Conservation (phyloP, 2,113 vertebrate species). For the Psittacula cyanocephala region DNA sequence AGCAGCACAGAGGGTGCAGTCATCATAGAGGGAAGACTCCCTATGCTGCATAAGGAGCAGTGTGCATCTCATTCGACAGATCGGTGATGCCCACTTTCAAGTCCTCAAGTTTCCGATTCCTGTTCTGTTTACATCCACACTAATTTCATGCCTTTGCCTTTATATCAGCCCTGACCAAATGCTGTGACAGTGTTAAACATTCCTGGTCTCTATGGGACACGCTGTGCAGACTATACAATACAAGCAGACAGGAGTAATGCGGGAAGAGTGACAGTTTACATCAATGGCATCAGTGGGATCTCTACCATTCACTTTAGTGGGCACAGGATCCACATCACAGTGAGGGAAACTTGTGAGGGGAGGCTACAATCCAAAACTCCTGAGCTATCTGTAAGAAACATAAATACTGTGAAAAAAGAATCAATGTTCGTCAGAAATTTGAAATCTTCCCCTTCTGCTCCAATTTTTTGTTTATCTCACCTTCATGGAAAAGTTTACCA, state of each 20-base stretch:
- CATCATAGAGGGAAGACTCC: background rate
- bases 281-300: background rate
- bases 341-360: background rate
- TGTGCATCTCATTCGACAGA: background rate
- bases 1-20: background rate
- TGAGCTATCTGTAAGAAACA: accelerated
- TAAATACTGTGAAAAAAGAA: background rate
- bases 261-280: background rate
- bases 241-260: background rate
- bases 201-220: background rate
- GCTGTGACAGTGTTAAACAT: background rate
- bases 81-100: background rate
- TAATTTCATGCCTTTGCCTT: background rate
- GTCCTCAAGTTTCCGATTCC: background rate
- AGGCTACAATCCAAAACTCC: background rate
- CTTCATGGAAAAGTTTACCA: background rate
- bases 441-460: background rate
- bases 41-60: accelerated
- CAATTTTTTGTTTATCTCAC: background rate
- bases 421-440: background rate
- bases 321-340: background rate
- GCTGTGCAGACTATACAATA: background rate
- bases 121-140: background rate
- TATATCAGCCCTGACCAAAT: background rate
- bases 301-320: background rate